Evolutionary conservation across 1,140 invertebrate genomes (phyloP).

Genomic region (Trichonephila clavata): DNA sequence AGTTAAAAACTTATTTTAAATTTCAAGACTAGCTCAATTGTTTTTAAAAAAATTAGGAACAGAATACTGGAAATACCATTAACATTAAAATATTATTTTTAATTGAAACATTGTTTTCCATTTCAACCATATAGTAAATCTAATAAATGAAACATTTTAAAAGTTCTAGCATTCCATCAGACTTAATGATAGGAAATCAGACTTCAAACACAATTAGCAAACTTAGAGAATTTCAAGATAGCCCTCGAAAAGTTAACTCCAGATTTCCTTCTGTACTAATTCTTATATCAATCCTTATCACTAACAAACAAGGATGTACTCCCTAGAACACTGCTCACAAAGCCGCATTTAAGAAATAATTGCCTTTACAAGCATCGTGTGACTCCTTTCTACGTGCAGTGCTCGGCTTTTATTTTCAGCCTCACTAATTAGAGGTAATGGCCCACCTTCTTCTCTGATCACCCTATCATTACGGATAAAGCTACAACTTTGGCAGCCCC

Average conservation of each 20-base stretch:
- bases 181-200: no score
- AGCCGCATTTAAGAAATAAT: slow-evolving; percentile 60
- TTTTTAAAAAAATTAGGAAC: no score
- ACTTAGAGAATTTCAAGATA: no score
- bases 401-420: slow-evolving; percentile 46
- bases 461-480: slow-evolving; percentile 64
- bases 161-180: no score
- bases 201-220: no score
- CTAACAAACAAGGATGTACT: slow-evolving; percentile 11
- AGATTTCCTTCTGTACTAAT: not conserved
- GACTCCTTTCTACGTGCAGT: slow-evolving; percentile 36
- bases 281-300: slow-evolving; percentile 37
- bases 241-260: not conserved
- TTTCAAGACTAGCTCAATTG: no score
- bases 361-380: slow-evolving; percentile 57
- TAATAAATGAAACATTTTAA: no score
- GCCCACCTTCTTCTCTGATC: slow-evolving; percentile 54
- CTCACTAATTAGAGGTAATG: slow-evolving; percentile 72
- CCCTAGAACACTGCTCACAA: not conserved
- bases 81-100: no score
- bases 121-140: not conserved
- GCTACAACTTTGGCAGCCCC: slow-evolving; percentile 42
- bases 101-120: not conserved
- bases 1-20: no score
- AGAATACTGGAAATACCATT: no score